A percentile compares a stretch with the other conserved stretches of the same genome.
Conservation (phyloP, 2,888 invertebrate species). For the Drosophila histrio region DNA sequence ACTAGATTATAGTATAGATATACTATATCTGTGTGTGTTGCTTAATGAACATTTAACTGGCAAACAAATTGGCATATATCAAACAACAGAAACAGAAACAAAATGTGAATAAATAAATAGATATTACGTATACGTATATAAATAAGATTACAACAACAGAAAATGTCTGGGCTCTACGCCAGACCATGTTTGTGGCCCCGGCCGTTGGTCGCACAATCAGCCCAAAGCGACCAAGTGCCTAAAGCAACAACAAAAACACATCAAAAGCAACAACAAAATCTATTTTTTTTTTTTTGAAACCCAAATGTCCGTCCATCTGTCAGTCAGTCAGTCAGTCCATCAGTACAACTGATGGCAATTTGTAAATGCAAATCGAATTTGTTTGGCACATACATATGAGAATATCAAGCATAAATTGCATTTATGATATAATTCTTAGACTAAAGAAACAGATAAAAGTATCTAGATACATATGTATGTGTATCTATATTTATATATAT, state of each 20-base stretch:
- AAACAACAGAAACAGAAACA: constrained; percentile 13
- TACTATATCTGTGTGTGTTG: neutral
- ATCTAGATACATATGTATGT: neutral
- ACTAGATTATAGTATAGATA: neutral
- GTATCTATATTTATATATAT: neutral
- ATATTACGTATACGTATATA: constrained; percentile 69
- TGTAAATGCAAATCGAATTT: constrained; percentile 8
- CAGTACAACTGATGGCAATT: constrained; percentile 12
- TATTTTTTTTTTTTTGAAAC: constrained; percentile 4
- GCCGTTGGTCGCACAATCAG: constrained; percentile 30
- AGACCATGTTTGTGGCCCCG: constrained; percentile 64
- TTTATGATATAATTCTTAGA: constrained; percentile 32
- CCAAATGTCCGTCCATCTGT: constrained; percentile 21
- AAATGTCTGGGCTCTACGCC: constrained; percentile 80
- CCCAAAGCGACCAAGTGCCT: constrained; percentile 29
- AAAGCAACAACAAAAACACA: constrained; percentile 38
- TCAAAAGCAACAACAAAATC: constrained; percentile 22
- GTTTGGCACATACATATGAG: constrained; percentile 15
- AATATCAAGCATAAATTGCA: constrained; percentile 18
- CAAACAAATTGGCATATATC: constrained; percentile 50
- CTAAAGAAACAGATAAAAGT: neutral
- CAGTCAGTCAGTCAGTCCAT: constrained; percentile 4
- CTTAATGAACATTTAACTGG: constrained; percentile 53
- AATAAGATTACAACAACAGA: constrained; percentile 65
- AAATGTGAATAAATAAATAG: constrained; percentile 27